phyloP scores from a whole-genome alignment of 1,140 invertebrate species.

The Sycophaga agraensis region DNA sequence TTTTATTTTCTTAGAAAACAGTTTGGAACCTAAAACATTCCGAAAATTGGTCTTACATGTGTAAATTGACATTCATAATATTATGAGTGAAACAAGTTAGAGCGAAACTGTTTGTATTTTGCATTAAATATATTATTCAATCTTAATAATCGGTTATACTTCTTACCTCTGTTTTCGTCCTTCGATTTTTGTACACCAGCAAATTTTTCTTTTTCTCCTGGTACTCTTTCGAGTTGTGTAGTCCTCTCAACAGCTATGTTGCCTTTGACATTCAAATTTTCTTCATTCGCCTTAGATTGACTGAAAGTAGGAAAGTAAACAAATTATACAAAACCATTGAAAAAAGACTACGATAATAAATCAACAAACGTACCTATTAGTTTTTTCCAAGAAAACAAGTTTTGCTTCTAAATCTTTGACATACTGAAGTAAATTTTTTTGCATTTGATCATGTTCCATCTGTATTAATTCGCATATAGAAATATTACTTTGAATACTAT shows the following conservation, averaged over 20 bases:
- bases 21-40: too few relatives aligned
- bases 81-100: too few relatives aligned
- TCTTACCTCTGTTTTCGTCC: not conserved
- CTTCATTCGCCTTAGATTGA: constrained; percentile 85
- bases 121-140: not conserved
- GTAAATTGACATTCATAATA: too few relatives aligned
- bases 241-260: constrained; percentile 95
- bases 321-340: too few relatives aligned
- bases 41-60: too few relatives aligned
- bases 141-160: not conserved
- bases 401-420: constrained; percentile 93
- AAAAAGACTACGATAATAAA: too few relatives aligned
- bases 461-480: too few relatives aligned
- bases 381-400: constrained; percentile 95
- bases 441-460: not conserved
- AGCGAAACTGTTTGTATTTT: not conserved
- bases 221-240: constrained; percentile 90
- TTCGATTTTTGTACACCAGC: not conserved
- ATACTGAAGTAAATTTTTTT: constrained; percentile 68
- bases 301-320: constrained; percentile 61
- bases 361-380: constrained; percentile 69
- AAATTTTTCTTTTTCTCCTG: not conserved
- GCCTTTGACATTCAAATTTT: constrained; percentile 87
- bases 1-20: too few relatives aligned
- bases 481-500: not conserved